Evolutionary conservation across 2,113 vertebrate species (phyloP).

Genomic region (Motacilla tschutschensis): DNA sequence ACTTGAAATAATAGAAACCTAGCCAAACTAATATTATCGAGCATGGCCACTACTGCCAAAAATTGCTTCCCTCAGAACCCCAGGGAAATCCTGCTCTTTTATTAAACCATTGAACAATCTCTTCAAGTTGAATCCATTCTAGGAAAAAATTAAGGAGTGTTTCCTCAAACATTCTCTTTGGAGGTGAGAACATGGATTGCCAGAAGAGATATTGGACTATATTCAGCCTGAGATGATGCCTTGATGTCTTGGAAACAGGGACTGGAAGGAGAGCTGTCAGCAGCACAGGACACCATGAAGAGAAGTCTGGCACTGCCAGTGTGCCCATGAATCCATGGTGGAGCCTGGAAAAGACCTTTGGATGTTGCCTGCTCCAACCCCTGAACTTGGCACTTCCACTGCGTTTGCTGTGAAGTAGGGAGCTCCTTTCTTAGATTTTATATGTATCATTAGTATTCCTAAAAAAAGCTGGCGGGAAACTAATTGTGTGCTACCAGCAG

Average conservation of each 20-base stretch:
- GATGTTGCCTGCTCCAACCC: background rate
- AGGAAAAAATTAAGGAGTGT: background rate
- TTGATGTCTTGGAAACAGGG: background rate
- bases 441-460: background rate
- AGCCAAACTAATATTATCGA: background rate
- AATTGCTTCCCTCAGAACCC: background rate
- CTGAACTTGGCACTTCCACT: background rate
- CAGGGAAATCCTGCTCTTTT: background rate
- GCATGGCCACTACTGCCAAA: background rate
- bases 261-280: background rate
- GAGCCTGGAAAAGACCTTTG: background rate
- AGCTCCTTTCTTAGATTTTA: background rate
- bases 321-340: accelerated
- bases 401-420: background rate
- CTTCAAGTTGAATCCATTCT: background rate
- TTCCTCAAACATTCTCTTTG: background rate
- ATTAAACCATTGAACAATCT: background rate
- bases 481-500: accelerated
- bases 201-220: background rate
- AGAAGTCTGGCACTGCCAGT: background rate
- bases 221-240: background rate
- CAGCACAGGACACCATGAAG: background rate
- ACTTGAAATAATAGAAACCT: background rate
- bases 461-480: background rate
- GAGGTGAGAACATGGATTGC: background rate